Conservation (phyloP, 2,113 vertebrate genomes). For the Gobius niger region DNA sequence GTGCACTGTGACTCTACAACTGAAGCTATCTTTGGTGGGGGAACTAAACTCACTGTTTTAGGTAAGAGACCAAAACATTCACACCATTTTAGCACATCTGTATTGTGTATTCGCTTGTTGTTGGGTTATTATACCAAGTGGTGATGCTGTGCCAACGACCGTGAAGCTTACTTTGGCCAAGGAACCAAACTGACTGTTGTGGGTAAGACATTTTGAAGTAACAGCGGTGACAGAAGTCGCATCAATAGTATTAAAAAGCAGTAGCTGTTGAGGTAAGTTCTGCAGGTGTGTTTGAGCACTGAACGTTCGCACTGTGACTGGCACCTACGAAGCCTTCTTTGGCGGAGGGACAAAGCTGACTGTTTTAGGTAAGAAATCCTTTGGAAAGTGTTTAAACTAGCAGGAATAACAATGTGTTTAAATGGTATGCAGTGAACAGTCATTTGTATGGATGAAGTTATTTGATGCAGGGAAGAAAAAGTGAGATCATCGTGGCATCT, state of each 20-base stretch:
- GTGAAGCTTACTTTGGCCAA: conserved; percentile 44
- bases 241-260: neutral
- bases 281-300: conserved; percentile 5
- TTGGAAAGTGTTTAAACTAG: neutral
- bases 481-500: no score
- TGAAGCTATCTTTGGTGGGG: conserved; percentile 32
- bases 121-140: conserved; percentile 27
- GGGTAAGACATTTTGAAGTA: conserved; percentile 48
- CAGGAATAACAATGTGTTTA: neutral
- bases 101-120: neutral
- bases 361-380: neutral
- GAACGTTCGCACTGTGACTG: conserved; percentile 28
- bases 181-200: conserved; percentile 59
- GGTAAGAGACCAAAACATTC: conserved; percentile 66
- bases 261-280: neutral
- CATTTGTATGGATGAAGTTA: no score
- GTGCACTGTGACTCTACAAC: neutral
- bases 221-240: neutral
- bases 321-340: conserved; percentile 58
- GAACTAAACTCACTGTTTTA: conserved; percentile 57
- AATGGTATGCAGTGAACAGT: neutral
- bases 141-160: conserved; percentile 29
- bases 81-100: neutral
- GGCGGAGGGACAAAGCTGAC: conserved; percentile 66
- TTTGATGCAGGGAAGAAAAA: no score